Percentiles rank a stretch among this genome's conserved stretches.
Evolutionary conservation across 2,888 invertebrate species (phyloP).

Genomic region (Pammene fasciana): DNA sequence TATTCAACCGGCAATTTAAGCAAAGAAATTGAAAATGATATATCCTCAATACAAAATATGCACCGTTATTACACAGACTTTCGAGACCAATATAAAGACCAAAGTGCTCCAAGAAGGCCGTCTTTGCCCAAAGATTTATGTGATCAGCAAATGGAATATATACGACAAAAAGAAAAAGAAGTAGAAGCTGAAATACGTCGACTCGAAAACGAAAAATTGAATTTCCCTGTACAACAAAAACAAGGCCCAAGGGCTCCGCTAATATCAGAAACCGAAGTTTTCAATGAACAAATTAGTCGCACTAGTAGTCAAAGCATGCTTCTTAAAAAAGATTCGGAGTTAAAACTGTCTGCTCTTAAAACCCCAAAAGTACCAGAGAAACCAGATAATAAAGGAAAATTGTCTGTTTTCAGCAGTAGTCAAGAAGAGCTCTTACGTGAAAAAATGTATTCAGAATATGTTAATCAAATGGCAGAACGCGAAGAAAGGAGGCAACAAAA

Average conservation of each 20-base stretch:
- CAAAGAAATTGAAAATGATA: slow-evolving; percentile 77
- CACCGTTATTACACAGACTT: slow-evolving; percentile 67
- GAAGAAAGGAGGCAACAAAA: slow-evolving; percentile 91
- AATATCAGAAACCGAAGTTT: slow-evolving; percentile 65
- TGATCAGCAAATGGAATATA: slow-evolving; percentile 86
- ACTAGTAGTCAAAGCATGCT: slow-evolving; percentile 70
- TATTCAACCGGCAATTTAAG: slow-evolving; percentile 76
- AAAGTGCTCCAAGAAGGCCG: slow-evolving; percentile 70
- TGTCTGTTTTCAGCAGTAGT: slow-evolving; percentile 81
- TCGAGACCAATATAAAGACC: slow-evolving; percentile 55
- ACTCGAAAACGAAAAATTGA: slow-evolving; percentile 82
- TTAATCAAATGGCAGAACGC: slow-evolving; percentile 89
- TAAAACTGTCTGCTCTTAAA: slow-evolving; percentile 43
- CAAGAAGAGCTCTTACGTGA: slow-evolving; percentile 89
- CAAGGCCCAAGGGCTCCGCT: slow-evolving; percentile 71
- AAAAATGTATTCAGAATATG: slow-evolving; percentile 93
- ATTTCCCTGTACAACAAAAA: slow-evolving; percentile 46
- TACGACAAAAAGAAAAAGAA: slow-evolving; percentile 86
- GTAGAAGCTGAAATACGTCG: slow-evolving; percentile 86
- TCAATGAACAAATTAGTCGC: slow-evolving; percentile 54
- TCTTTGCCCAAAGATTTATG: slow-evolving; percentile 87
- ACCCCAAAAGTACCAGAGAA: slow-evolving; percentile 50
- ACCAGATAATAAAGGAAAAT: slow-evolving; percentile 52
- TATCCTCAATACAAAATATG: slow-evolving; percentile 77
- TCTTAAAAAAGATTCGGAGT: slow-evolving; percentile 75